Conservation (phyloP, 2,113 vertebrate species). For the Phaethon lepturus region DNA sequence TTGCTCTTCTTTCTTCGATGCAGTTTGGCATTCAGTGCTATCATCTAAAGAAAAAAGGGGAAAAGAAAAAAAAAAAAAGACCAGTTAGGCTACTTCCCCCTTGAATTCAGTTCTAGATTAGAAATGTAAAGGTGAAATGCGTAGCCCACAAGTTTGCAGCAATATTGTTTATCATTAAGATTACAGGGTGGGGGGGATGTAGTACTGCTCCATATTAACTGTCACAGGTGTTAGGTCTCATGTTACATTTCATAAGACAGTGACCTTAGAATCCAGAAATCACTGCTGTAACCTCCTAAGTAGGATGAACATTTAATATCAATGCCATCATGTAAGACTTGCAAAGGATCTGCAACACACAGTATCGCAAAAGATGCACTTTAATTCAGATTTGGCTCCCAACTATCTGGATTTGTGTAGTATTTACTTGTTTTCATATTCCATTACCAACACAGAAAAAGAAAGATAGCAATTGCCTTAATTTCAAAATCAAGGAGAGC, state of each 20-base stretch:
- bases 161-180: neutral
- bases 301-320: neutral
- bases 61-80: neutral
- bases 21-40: slow-evolving; percentile 82
- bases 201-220: neutral
- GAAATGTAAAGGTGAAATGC: neutral
- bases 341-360: neutral
- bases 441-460: neutral
- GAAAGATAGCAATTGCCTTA: neutral
- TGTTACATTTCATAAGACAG: neutral
- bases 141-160: neutral
- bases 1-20: slow-evolving; percentile 93
- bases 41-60: slow-evolving; percentile 82
- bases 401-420: rapidly evolving
- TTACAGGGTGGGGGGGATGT: rapidly evolving
- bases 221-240: neutral
- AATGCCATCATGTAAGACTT: neutral
- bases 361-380: neutral
- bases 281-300: neutral
- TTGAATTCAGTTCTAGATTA: neutral
- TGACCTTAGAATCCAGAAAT: neutral
- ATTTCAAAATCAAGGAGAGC: neutral
- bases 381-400: neutral
- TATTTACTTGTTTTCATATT: neutral
- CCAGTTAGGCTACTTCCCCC: neutral